A percentile compares a stretch with the other conserved stretches of the same genome.
These are phyloP conservation scores for Asteroscopus sphinx DNA, from an alignment of 2,888 invertebrate species.

Conservation along the genomic window DNA sequence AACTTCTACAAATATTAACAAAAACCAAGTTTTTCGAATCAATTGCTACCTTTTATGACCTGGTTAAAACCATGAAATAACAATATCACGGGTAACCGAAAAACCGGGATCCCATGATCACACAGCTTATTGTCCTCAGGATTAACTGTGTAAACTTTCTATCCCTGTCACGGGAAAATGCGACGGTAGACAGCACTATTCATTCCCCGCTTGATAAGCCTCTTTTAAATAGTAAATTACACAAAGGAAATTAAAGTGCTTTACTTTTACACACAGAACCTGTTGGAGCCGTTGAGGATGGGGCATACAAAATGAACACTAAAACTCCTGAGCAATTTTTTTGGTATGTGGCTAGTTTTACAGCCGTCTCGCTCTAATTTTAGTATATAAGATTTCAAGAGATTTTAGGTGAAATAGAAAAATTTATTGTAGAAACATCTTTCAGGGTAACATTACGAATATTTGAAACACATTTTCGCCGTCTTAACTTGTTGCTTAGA, in stretches of 20 bases:
- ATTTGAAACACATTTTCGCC: no score
- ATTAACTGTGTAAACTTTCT: background rate
- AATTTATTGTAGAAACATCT: no score
- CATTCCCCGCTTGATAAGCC: conserved; percentile 18
- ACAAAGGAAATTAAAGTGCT: conserved; percentile 48
- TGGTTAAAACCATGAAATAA: background rate
- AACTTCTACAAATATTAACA: no score
- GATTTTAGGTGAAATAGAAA: no score
- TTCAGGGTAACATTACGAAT: no score
- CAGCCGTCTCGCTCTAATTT: no score
- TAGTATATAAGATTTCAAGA: no score
- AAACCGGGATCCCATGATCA: background rate
- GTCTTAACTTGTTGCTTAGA: no score
- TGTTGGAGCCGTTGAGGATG: conserved; percentile 12
- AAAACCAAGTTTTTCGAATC: no score
- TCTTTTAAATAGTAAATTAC: conserved; percentile 36
- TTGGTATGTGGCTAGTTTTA: no score
- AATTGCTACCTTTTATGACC: no score
- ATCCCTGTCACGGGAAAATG: conserved; percentile 9
- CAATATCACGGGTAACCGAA: background rate
- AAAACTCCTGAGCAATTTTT: conserved; percentile 9
- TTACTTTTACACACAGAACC: conserved; percentile 20
- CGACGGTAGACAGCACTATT: conserved; percentile 21
- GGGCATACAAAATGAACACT: conserved; percentile 32
- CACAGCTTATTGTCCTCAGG: background rate